phyloP scores from a whole-genome alignment of 2,888 invertebrate species.

The Parapristionchus giblindavisi region DNA sequence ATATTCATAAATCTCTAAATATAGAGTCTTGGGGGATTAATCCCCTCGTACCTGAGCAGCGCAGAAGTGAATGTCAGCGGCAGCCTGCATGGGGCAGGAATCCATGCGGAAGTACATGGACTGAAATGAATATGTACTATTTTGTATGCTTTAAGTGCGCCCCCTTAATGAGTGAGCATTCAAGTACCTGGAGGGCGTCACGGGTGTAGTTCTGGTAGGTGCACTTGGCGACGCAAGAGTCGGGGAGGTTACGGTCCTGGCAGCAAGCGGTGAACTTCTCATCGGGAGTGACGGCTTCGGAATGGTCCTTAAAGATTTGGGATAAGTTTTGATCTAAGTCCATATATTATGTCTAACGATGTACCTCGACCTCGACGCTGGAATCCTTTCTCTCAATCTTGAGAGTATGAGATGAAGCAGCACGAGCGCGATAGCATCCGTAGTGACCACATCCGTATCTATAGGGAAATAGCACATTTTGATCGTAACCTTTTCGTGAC shows the following conservation, averaged over 20 bases:
- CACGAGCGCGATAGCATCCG: conserved; percentile 63
- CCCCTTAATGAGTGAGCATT: neutral
- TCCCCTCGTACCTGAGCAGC: conserved; percentile 36
- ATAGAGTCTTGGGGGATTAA: no score
- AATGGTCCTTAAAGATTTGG: neutral
- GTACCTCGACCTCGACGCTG: conserved; percentile 14
- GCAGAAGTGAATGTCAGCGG: conserved; percentile 41
- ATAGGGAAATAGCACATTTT: conserved; percentile 35
- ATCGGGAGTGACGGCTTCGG: conserved; percentile 57
- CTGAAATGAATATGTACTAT: neutral
- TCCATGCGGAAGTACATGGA: conserved; percentile 43
- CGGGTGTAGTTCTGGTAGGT: conserved; percentile 63
- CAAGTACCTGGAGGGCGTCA: conserved; percentile 31
- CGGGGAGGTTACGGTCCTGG: conserved; percentile 65
- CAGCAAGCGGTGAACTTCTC: conserved; percentile 68
- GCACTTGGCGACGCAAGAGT: conserved; percentile 65
- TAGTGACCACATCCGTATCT: conserved; percentile 64
- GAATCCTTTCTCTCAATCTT: conserved; percentile 48
- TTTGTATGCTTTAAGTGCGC: neutral
- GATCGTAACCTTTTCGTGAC: no score
- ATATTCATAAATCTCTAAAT: no score
- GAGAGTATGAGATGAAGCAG: conserved; percentile 55
- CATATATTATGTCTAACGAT: neutral
- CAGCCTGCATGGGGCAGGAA: conserved; percentile 40
- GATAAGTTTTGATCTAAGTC: neutral